Evolutionary conservation across 2,113 vertebrate species (phyloP), one percentile per base, ranked within the genome.

Genomic region (Phalacrocorax brasilianus): DNA sequence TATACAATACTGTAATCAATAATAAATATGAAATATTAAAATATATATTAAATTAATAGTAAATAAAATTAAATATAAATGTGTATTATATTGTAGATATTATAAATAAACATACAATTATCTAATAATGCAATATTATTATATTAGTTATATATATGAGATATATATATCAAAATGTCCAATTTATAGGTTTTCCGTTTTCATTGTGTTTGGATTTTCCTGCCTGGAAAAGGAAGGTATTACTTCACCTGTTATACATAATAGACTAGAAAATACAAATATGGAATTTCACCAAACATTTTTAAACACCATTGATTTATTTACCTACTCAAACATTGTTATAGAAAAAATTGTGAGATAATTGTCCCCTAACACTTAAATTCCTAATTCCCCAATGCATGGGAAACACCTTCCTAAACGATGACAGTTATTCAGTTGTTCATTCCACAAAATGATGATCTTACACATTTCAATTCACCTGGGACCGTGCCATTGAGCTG

Each of bases 371-470:
- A 85, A n/a, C 5, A 50, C 8, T 52, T 55, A 72, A 78, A 56
- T 83, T 72, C 5, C 3, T 52, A 38, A 58, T 23, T 76, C 6
- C 3, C 8, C 7, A 42, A 12, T 11, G 10, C 20, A 72, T 3
- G 23, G 10, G 12, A 85, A 92, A 38, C 1, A 11, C 7, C 4
- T 53, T 62, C 35, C 0, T 0, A 65, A 80, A 86, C 0, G 2
- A 11, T 67, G 12, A 49, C 3, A 38, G 12, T 32, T 82, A 65
- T 40, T 40, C 26, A 61, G 9, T 1, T 12, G 19, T 14, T 59
- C 5, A 45, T 63, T 85, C 24, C 15, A 65, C 21, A 73, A 61
- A 50, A 49, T 67, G 5, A 63, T 30, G 16, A 61, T 7, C 12
- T 56, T 23, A 21, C 26, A 62, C 3, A 3, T 89, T 65, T 44